phyloP scores from a whole-genome alignment of 2,888 invertebrate genomes.

The Spodoptera picta region DNA sequence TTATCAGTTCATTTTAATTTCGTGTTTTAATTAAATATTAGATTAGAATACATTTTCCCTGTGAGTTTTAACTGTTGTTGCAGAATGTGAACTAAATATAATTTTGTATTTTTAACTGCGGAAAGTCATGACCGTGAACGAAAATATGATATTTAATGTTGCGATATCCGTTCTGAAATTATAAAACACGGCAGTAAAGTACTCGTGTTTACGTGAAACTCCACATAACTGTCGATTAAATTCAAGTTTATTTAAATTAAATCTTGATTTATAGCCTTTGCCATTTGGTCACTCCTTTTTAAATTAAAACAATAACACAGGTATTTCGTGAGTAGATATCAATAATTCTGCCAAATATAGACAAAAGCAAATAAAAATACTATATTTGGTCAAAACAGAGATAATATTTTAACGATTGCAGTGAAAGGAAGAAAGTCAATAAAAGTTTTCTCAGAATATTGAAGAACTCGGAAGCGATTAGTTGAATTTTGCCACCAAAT shows the following conservation, averaged over 20 bases:
- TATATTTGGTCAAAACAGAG: constrained; percentile 12
- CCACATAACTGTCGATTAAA: constrained; percentile 17
- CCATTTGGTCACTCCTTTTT: background rate
- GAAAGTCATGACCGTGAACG: constrained; percentile 57
- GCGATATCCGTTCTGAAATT: constrained; percentile 58
- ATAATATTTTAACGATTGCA: constrained; percentile 20
- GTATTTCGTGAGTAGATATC: background rate
- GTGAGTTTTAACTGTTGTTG: constrained; percentile 1
- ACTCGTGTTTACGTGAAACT: constrained; percentile 35
- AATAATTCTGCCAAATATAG: too few relatives aligned
- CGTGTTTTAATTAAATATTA: constrained; percentile 20
- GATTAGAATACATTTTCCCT: background rate
- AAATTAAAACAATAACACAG: constrained; percentile 2
- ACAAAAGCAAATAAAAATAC: constrained; percentile 1
- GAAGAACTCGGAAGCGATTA: constrained; percentile 66
- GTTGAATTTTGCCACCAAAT: constrained; percentile 76
- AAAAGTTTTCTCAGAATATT: constrained; percentile 45
- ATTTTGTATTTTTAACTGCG: constrained; percentile 13
- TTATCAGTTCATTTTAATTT: constrained; percentile 18
- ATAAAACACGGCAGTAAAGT: constrained; percentile 45
- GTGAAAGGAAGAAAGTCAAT: constrained; percentile 20
- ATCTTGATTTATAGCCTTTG: constrained; percentile 7
- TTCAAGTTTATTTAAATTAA: constrained; percentile 18
- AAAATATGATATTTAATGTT: constrained; percentile 55
- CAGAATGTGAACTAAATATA: background rate